Base-by-base conservation (phyloP, 1,140 invertebrate genomes). In the Lycorma delicatula region DNA sequence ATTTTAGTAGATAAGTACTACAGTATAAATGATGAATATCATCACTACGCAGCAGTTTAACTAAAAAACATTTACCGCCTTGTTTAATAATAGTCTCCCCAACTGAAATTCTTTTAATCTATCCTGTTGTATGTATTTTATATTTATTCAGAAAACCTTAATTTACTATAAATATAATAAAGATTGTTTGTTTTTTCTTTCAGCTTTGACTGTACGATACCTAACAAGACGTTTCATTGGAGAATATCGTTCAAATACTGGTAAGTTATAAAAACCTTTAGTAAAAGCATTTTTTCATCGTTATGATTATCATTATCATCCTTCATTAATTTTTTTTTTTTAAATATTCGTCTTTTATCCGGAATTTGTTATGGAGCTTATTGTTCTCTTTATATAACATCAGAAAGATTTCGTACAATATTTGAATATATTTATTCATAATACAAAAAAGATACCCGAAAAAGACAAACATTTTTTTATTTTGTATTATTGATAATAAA, bases 191-290 rank as follows among this genome's bases (percentile, higher is more conserved):
- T 34, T 58, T 52, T 36, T 25, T 60, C 68, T 84, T 84, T 29
- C 78, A 85, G 85, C 85, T 60, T 72, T 89, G 22, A 87, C 85
- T 16, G 87, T 89, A 3, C 76, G 87, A 31, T 88, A 86, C 68
- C 70, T 89, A 27, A 89, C 87, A 5, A 78, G 82, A 64, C 72
- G 86, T 64, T 89, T 83, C 70, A 89, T 89, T 58, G 86, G 87
- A 51, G 86, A 89, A 76, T 89, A 89, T 70, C 79, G 85, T 67
- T 87, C 86, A 63, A 85, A 86, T 68, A 83, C 85, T 74, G 86
- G 86, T 87, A 72, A 77, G 74, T 72, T 18, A 26, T n/a, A n/a
- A n/a, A n/a, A n/a, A n/a, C n/a, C n/a, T 38, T 54, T 38, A 5
- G 16, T 22, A 52, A 27, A 50, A 48, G 28, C 34, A 44, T 59